These are phyloP conservation scores for Caerostris darwini DNA, from an alignment of 1,140 invertebrate species.

Conservation along the genomic window DNA sequence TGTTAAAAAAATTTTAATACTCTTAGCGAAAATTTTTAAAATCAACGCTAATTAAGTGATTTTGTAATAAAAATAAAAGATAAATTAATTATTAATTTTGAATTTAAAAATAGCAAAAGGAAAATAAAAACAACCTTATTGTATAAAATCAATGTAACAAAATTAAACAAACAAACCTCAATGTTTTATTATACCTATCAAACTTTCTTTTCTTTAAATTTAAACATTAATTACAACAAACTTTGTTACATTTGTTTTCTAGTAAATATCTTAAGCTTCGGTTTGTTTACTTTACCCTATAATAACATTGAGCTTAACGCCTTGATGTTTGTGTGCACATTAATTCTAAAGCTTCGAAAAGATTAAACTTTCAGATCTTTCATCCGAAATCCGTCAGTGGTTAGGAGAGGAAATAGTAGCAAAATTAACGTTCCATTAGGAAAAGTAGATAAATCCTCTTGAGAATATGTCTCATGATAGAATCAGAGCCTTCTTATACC, in stretches of 20 bases:
- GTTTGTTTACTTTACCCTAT: not conserved
- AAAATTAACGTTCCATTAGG: slow-evolving; percentile 22
- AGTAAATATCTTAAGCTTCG: not conserved
- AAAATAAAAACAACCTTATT: too few species aligned
- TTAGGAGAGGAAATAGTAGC: slow-evolving; percentile 9
- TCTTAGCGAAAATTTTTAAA: too few species aligned
- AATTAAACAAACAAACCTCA: too few species aligned
- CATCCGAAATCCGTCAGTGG: not conserved
- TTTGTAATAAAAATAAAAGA: too few species aligned
- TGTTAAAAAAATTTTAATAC: too few species aligned
- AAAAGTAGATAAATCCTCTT: slow-evolving; percentile 12
- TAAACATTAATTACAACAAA: not conserved
- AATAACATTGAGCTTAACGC: not conserved
- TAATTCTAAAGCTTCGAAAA: not conserved
- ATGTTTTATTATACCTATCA: too few species aligned
- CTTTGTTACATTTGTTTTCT: not conserved
- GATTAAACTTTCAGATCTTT: not conserved
- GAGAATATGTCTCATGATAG: not conserved
- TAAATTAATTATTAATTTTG: too few species aligned
- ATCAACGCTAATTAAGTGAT: too few species aligned
- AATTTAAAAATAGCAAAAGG: too few species aligned
- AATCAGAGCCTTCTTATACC: not conserved
- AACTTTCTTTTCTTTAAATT: not conserved
- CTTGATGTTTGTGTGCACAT: not conserved
- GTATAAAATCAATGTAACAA: too few species aligned